Conservation (phyloP, 2,797 vertebrate genomes). For the Coranthus polyacanthus region DNA sequence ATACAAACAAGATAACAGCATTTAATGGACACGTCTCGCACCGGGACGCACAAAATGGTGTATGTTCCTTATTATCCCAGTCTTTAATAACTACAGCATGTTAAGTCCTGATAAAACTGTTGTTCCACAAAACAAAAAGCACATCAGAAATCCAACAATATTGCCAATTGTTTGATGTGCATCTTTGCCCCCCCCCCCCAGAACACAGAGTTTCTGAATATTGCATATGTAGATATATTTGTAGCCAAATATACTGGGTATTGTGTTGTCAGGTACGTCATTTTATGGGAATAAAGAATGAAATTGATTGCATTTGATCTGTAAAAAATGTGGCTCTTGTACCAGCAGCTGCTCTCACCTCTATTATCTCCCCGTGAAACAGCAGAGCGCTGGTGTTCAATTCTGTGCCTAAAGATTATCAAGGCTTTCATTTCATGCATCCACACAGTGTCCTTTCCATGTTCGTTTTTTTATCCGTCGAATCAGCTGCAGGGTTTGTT, state of each 20-base stretch:
- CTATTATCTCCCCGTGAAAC: constrained; percentile 2
- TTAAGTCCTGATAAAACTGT: no score
- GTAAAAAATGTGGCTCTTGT: neutral
- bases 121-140: no score
- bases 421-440: constrained; percentile 18
- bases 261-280: neutral
- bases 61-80: no score
- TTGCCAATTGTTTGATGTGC: no score
- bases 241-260: no score
- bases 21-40: no score
- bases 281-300: neutral
- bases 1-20: no score
- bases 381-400: neutral
- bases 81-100: no score
- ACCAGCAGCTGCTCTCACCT: neutral
- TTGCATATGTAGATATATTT: no score
- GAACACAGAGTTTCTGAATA: neutral
- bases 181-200: no score
- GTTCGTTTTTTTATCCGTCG: neutral
- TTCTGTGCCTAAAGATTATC: constrained; percentile 14
- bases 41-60: no score
- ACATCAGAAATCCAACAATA: no score
- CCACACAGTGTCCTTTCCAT: neutral
- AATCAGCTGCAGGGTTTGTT: constrained; percentile 37
- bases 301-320: neutral